Evolutionary conservation across 2,888 invertebrate species (phyloP), one percentile per base, ranked within the genome.

Genomic region (Habrosyne pyritoides): DNA sequence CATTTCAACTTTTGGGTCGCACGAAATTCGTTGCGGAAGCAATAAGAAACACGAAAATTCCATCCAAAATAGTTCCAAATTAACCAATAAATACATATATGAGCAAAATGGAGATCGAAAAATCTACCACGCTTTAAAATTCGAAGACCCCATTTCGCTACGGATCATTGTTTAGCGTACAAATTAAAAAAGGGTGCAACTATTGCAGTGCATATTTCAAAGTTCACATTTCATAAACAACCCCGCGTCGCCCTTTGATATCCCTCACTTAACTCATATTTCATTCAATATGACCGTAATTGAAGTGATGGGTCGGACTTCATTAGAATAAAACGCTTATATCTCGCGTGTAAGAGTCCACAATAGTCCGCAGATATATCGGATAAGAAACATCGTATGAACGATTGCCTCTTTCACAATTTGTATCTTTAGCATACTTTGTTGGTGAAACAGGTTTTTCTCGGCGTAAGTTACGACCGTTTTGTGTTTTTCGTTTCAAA

Each of bases 1-100:
- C 89, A 89, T 88, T 86, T 86, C 82, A 79, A 86, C 80, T 90
- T 87, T 84, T 84, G 89, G 90, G 89, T 90, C 90, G 90, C 91
- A 92, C 90, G 91, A 89, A 92, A 91, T 91, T 90, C 86, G 91
- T 86, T 87, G 91, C 91, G 92, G 92, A 92, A 92, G 91, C 86
- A 90, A 92, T 91, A 88, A 91, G 90, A 89, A 91, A 90, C 90
- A 91, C 87, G 90, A 88, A 84, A 88, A 87, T 86, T 86, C 81
- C 82, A 61, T 78, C 76, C 79, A 72, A 83, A 83, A 81, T 82
- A 79, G 79, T 83, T 69, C 78, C 81, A 86, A 87, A 89, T 90
- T 89, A 86, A 83, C 83, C 78, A 81, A 81, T 83, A 84, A 60
- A 84, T 80, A 79, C 69, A 71, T 76, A 69, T 74, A 69, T 72